Percentiles rank a stretch among this genome's conserved stretches.
phyloP scores from a whole-genome alignment of 2,888 invertebrate genomes.

The Drosophila lacicola region DNA sequence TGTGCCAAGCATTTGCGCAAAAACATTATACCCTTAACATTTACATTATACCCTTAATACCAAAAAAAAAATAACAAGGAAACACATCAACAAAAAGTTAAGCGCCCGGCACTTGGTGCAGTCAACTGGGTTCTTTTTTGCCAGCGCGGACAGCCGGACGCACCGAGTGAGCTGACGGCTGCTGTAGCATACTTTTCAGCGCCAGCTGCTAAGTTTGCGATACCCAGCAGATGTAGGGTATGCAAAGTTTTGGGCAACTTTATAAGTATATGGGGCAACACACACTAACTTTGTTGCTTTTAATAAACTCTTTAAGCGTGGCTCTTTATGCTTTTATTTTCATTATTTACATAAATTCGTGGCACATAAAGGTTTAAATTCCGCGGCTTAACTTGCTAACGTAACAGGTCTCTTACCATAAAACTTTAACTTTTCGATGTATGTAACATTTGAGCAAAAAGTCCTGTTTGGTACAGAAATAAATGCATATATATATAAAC shows the following conservation, averaged over 20 bases:
- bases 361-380: background rate
- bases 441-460: too few relatives aligned
- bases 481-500: too few relatives aligned
- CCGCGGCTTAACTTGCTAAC: too few relatives aligned
- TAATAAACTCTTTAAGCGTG: slow-evolving; percentile 4
- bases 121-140: slow-evolving; percentile 57
- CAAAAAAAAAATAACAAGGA: slow-evolving; percentile 11
- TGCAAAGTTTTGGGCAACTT: slow-evolving; percentile 14
- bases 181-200: slow-evolving; percentile 61
- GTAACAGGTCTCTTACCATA: too few relatives aligned
- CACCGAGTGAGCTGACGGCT: slow-evolving; percentile 14
- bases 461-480: too few relatives aligned
- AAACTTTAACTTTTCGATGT: too few relatives aligned
- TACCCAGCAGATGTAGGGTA: slow-evolving; percentile 32
- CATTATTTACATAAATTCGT: background rate
- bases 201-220: slow-evolving; percentile 28
- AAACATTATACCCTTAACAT: too few relatives aligned
- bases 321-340: background rate
- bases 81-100: slow-evolving; percentile 26
- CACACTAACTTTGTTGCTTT: background rate
- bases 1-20: too few relatives aligned
- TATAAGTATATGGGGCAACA: background rate
- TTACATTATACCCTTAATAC: too few relatives aligned
- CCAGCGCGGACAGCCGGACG: slow-evolving; percentile 16
- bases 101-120: slow-evolving; percentile 58